Percentiles rank a stretch among this genome's conserved stretches.
These are phyloP conservation scores for Zele albiditarsus DNA, from an alignment of 2,888 invertebrate genomes.

Conservation along the genomic window DNA sequence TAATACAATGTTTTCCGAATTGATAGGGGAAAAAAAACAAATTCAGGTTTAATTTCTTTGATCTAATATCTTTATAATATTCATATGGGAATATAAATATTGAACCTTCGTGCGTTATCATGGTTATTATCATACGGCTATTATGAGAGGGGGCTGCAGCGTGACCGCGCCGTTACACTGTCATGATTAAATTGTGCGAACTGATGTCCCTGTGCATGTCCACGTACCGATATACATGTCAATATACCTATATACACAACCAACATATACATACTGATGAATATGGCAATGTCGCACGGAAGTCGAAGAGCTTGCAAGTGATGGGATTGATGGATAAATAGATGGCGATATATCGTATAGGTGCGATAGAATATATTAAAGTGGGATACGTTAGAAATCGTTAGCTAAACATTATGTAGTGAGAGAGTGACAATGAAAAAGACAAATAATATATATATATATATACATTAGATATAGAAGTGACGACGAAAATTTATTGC, in stretches of 20 bases:
- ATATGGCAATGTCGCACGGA: conserved; percentile 21
- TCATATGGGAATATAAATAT: background rate
- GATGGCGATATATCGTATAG: background rate
- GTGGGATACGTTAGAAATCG: background rate
- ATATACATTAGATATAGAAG: background rate
- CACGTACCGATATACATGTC: background rate
- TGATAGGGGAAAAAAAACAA: too few relatives aligned
- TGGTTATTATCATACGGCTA: conserved; percentile 37
- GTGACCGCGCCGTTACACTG: conserved; percentile 36
- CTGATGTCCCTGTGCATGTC: conserved; percentile 24
- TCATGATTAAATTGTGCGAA: conserved; percentile 47
- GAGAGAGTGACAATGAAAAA: background rate
- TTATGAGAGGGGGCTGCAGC: conserved; percentile 34
- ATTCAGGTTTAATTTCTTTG: too few relatives aligned
- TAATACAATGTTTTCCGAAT: too few relatives aligned
- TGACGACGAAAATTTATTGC: background rate
- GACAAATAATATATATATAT: background rate
- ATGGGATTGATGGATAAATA: conserved; percentile 4
- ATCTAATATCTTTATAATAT: background rate
- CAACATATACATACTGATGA: background rate
- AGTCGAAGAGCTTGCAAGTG: background rate
- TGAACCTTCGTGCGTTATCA: conserved; percentile 32
- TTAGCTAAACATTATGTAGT: background rate
- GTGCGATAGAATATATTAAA: background rate
- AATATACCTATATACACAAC: background rate